phyloP scores from a whole-genome alignment of 1,140 invertebrate genomes.

The Drosophila ambigua region DNA sequence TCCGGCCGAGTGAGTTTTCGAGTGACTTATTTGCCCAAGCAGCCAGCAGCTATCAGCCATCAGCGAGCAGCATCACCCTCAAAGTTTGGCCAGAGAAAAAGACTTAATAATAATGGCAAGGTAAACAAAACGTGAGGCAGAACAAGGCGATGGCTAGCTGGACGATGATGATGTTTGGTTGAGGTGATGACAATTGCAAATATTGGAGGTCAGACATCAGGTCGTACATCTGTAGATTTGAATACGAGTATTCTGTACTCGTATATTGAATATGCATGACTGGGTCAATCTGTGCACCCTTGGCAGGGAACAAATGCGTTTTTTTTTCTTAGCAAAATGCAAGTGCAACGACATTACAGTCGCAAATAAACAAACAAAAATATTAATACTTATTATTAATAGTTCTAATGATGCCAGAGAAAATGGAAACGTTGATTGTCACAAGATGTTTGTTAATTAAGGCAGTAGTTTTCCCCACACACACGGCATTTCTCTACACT shows the following conservation, averaged over 20 bases:
- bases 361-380: constrained; percentile 8
- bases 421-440: constrained; percentile 9
- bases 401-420: constrained; percentile 3
- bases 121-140: constrained; percentile 43
- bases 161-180: constrained; percentile 18
- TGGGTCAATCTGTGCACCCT: constrained; percentile 59
- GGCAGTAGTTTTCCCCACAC: constrained; percentile 11
- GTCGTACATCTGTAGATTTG: constrained; percentile 5
- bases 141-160: constrained; percentile 42
- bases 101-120: constrained; percentile 74
- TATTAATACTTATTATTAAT: constrained; percentile 22
- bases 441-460: constrained; percentile 25
- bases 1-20: constrained; percentile 45
- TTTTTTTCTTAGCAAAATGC: constrained; percentile 16
- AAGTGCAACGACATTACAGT: constrained; percentile 40
- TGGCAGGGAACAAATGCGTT: constrained; percentile 62
- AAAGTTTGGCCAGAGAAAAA: constrained; percentile 24
- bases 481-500: background rate
- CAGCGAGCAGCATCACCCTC: no score
- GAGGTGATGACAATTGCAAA: constrained; percentile 63
- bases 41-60: constrained; percentile 26
- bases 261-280: constrained; percentile 46
- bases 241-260: constrained; percentile 8
- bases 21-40: constrained; percentile 66
- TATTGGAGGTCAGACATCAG: constrained; percentile 69